phyloP scores from a whole-genome alignment of 2,888 invertebrate species.

The Cenopis cana region DNA sequence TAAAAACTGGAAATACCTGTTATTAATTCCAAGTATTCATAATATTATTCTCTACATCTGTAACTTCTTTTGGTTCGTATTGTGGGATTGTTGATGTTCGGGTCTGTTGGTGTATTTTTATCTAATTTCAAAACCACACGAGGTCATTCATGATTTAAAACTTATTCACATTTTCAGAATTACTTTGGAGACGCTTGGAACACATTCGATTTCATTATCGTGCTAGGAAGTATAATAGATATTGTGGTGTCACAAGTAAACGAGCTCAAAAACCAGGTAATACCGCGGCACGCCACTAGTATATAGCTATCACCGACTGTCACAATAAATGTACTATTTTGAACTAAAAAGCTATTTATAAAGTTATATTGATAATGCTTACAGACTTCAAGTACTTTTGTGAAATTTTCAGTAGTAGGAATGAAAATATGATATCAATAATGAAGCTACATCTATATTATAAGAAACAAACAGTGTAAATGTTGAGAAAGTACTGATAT shows the following conservation, averaged over 20 bases:
- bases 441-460: not conserved
- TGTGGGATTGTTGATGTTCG: constrained; percentile 10
- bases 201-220: constrained; percentile 98
- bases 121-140: not conserved
- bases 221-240: constrained; percentile 98
- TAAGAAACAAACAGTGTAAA: not conserved
- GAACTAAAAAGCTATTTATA: constrained; percentile 2
- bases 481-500: not conserved
- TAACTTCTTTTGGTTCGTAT: not conserved
- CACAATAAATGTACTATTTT: constrained; percentile 39
- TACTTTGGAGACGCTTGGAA: constrained; percentile 99
- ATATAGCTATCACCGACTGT: constrained; percentile 16
- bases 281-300: constrained; percentile 47
- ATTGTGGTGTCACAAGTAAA: constrained; percentile 98
- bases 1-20: no score
- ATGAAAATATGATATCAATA: not conserved
- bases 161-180: constrained; percentile 86
- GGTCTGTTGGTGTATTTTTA: constrained; percentile 8
- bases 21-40: not conserved
- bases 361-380: not conserved
- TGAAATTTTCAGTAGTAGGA: not conserved
- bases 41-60: not conserved
- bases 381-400: not conserved
- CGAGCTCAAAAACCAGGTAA: constrained; percentile 89
- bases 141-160: not conserved